These are phyloP conservation scores for Athalia circularis DNA, from an alignment of 2,888 invertebrate species.

Conservation along the genomic window DNA sequence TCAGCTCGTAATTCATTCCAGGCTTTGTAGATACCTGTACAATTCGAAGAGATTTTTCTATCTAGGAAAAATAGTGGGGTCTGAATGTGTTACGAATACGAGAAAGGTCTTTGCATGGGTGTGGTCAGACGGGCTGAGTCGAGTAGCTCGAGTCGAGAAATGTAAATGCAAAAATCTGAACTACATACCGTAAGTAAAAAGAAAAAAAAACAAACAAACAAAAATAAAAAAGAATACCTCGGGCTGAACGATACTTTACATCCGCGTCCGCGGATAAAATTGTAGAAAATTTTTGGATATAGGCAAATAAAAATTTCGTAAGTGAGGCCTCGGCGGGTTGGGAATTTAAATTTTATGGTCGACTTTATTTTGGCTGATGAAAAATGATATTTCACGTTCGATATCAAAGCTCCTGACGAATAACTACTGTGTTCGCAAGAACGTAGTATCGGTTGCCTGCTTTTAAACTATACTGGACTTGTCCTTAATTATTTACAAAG, in stretches of 20 bases:
- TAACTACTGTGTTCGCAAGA: no score
- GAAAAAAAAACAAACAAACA: not conserved
- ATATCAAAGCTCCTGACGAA: no score
- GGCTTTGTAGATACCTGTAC: not conserved
- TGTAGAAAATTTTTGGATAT: not conserved
- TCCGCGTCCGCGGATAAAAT: not conserved
- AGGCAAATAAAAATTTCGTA: no score
- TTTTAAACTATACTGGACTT: no score
- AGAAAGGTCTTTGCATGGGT: constrained; percentile 55
- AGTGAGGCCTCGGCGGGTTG: no score
- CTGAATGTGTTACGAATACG: constrained; percentile 43
- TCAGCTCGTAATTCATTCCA: constrained; percentile 7
- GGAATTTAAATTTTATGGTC: no score
- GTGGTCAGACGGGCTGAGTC: constrained; percentile 60
- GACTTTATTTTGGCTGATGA: no score
- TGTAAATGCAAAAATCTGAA: not conserved
- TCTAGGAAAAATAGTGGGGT: constrained; percentile 8
- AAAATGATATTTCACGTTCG: no score
- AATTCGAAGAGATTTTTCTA: not conserved
- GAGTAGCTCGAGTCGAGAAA: constrained; percentile 12
- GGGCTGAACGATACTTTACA: constrained; percentile 27
- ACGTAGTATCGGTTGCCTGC: no score
- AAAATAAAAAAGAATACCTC: not conserved
- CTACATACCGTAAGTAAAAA: no score
- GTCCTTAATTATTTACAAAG: no score